Evolutionary conservation across 2,888 invertebrate species (phyloP), one percentile per base, ranked within the genome.

Genomic region (Iselma pallidipennis): DNA sequence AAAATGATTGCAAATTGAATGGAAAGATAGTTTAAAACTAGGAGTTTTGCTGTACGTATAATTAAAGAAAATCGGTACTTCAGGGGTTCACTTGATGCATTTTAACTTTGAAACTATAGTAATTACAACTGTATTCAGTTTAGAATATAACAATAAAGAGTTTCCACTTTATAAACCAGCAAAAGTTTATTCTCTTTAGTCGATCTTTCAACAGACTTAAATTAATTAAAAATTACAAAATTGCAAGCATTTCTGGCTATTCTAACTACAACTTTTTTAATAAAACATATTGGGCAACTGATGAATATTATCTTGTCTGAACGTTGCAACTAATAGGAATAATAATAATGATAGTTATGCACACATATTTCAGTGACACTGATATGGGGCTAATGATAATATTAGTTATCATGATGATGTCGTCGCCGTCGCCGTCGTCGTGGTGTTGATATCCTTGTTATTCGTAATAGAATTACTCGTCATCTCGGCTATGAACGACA

Each of bases 351-450:
- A 28, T 51, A 28, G 51, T n/a, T 25, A 21, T 10, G 21, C 7
- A 37, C 21, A 12, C 51, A 61, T 61, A 61, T 61, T 45, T 52
- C 57, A 25, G 57, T 61, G 61, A 61, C 61, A 61, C 29, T 61
- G 61, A 61, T 57, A 61, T 55, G 49, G n/a, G 61, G 54, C 56
- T 61, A 61, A 61, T 61, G 61, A 61, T 61, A 61, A 57, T 53
- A 53, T 61, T 55, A 61, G 61, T 57, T 51, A 61, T 61, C 61
- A 42, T 61, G 61, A 49, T 56, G 60, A 45, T 50, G 60, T 55
- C 28, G 54, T 45, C 45, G 10, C 12, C 45, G 10, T 45, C 10
- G 9, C 7, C 45, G 4, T 12, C 21, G 21, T 42, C 10, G 14
- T 33, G 3, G 7, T 45, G 52, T 55, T 52, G 61, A 61, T 61